Percentiles rank a stretch among this genome's conserved stretches.
These are phyloP conservation scores for Hetaerina titia DNA, from an alignment of 2,888 invertebrate genomes.

Conservation along the genomic window DNA sequence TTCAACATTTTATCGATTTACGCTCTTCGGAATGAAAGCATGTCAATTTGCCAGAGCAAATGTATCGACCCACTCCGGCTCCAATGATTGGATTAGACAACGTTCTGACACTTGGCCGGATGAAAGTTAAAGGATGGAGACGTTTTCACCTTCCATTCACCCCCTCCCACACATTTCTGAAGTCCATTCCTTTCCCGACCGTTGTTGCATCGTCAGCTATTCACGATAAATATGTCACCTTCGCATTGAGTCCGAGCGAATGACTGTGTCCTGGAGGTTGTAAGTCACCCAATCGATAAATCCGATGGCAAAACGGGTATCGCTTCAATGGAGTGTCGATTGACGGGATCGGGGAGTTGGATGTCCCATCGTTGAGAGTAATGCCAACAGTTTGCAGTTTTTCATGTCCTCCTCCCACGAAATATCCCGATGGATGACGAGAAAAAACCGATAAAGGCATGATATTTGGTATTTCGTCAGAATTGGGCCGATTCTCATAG, in stretches of 20 bases:
- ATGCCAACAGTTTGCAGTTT: constrained; percentile 27
- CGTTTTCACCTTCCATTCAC: neutral
- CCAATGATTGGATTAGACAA: no score
- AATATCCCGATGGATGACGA: neutral
- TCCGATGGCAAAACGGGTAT: constrained; percentile 11
- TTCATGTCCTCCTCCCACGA: neutral
- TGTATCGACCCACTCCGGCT: no score
- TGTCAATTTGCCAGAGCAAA: no score
- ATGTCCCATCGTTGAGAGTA: neutral
- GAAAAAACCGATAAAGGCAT: neutral
- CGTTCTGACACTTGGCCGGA: neutral
- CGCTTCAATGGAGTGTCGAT: constrained; percentile 35
- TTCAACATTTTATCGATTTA: no score
- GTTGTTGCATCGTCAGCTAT: neutral
- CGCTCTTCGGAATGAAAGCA: no score
- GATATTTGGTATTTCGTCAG: neutral
- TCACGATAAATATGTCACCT: neutral
- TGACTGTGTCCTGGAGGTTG: neutral
- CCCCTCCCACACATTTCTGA: neutral
- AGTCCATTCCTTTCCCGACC: neutral
- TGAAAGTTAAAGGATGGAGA: neutral
- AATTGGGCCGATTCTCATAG: neutral
- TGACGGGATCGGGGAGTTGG: neutral
- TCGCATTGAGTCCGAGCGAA: neutral
- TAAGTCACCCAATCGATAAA: neutral